A percentile compares a stretch with the other conserved stretches of the same genome.
These are phyloP conservation scores for Cataglyphis rosenhaueri DNA, from an alignment of 2,888 invertebrate species.

Conservation along the genomic window DNA sequence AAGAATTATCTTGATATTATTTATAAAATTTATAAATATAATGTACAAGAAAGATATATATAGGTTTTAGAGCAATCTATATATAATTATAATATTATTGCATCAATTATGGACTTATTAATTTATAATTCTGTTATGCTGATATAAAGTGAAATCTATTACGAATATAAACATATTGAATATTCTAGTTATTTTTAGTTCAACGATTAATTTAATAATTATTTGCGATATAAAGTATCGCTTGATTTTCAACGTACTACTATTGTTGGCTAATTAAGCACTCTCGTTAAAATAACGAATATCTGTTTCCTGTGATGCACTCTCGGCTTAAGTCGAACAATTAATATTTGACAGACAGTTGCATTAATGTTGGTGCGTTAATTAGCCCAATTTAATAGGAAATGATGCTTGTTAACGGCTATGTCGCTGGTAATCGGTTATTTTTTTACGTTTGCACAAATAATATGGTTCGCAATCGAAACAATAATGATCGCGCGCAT, in stretches of 20 bases:
- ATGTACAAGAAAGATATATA: neutral
- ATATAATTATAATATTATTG: neutral
- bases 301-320: slow-evolving; percentile 28
- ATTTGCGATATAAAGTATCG: slow-evolving; percentile 37
- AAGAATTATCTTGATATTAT: neutral
- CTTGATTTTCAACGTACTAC: slow-evolving; percentile 35
- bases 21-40: neutral
- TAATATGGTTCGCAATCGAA: slow-evolving; percentile 65
- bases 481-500: slow-evolving; percentile 58
- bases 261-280: slow-evolving; percentile 49
- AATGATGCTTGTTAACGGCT: slow-evolving; percentile 53
- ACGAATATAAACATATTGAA: slow-evolving; percentile 17
- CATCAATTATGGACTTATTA: neutral
- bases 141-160: neutral
- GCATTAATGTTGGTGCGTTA: slow-evolving; percentile 61
- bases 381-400: slow-evolving; percentile 61
- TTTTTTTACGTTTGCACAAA: slow-evolving; percentile 60
- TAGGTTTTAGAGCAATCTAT: neutral
- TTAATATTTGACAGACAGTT: slow-evolving; percentile 59
- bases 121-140: neutral
- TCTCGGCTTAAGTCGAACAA: slow-evolving; percentile 57
- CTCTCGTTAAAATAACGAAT: slow-evolving; percentile 45
- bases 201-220: slow-evolving; percentile 46
- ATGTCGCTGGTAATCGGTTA: slow-evolving; percentile 58
- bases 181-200: slow-evolving; percentile 42